phyloP scores from a whole-genome alignment of 1,140 invertebrate genomes.

The Rhopalosiphum padi region DNA sequence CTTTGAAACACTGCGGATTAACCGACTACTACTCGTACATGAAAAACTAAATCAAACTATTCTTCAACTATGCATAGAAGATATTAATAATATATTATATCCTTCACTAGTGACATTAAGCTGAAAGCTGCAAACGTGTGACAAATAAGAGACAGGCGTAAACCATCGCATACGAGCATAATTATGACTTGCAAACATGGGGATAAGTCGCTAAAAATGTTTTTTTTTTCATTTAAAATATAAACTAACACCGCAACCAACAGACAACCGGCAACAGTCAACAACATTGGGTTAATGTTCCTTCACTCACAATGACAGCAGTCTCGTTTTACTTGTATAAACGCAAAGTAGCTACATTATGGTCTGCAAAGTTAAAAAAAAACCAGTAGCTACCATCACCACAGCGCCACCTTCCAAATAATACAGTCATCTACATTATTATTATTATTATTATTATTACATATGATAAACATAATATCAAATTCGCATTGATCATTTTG shows the following conservation, averaged over 20 bases:
- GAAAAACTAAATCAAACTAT: neutral
- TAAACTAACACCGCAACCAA: neutral
- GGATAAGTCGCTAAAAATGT: neutral
- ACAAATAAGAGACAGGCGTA: neutral
- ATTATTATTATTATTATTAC: neutral
- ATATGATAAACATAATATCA: neutral
- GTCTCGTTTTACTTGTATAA: neutral
- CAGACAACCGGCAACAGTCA: neutral
- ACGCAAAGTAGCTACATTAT: neutral
- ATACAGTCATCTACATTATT: neutral
- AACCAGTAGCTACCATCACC: neutral
- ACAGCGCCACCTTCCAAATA: neutral
- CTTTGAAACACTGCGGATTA: neutral
- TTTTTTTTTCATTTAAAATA: neutral
- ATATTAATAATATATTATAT: neutral
- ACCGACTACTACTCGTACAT: neutral
- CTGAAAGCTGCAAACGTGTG: neutral
- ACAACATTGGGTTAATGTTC: neutral
- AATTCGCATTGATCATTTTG: neutral
- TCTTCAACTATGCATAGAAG: neutral
- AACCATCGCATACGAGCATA: neutral
- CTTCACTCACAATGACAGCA: neutral
- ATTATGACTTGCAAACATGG: neutral
- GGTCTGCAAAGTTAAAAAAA: neutral
- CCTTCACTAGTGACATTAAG: neutral